Base-by-base conservation (phyloP, 1,140 invertebrate genomes). In the Ceratina calcarata region DNA sequence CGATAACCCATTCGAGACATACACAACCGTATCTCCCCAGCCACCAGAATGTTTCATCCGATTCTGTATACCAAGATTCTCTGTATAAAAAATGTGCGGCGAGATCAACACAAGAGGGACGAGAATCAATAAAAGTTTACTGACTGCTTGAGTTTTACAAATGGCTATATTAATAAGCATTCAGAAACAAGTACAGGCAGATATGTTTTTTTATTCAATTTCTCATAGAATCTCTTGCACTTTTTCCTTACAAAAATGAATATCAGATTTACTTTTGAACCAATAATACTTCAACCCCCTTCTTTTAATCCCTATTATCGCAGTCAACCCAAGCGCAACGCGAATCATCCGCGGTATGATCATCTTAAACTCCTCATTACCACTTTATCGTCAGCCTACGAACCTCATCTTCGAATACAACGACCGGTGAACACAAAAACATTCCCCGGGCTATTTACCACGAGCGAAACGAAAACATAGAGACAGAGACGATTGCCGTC, bases 1-100 rank as follows among this genome's bases (percentile, higher is more conserved):
- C 77, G 70, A 79, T 79, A 79, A 73, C 69, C 77, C 62, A 79
- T 79, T 79, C 77, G 77, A 60, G 77, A 60, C 77, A 66, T 66
- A 79, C 70, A 79, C 70, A 66, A 55, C 51, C 62, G 65, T 74
- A 79, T 74, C 51, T 49, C 32, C 22, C 37, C 37, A 10, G 10
- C 37, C 10, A 18, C 6, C 61, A 13, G 53, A 79, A 61, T 58
- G 24, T 55, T 73, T 74, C 53, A 73, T 74, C 62, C 61, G 62
- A 65, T 58, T 72, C 61, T 37, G 53, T 73, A 37, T 65, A 79
- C 74, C 18, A 37, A 27, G 69, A 60, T 58, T 13, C 18, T 22
- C 13, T 22, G n/a, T 53, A n/a, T 27, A 64, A 45, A 37, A 57
- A 32, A 67, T 49, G 18, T 6, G 22, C 1, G 10, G 7, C 20